Evolutionary conservation across 1,140 invertebrate species (phyloP).

Genomic region (Pseudomyrmex cubaensis): DNA sequence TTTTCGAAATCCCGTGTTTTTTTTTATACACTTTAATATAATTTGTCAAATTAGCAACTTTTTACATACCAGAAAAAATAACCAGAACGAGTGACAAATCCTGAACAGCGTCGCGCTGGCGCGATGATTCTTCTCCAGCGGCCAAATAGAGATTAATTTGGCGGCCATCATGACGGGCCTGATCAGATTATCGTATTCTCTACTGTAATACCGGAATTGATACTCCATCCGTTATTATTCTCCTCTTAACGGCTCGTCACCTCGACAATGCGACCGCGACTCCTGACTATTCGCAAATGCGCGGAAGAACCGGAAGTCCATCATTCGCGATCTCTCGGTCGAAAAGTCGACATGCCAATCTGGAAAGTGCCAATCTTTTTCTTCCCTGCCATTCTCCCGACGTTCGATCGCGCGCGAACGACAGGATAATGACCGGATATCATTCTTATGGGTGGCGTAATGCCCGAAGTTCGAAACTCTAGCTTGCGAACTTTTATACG

Average conservation of each 20-base stretch:
- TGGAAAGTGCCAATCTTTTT: conserved; percentile 39
- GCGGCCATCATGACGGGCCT: conserved; percentile 58
- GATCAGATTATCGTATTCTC: conserved; percentile 72
- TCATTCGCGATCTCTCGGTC: not conserved
- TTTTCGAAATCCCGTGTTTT: too few species aligned
- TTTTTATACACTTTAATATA: too few species aligned
- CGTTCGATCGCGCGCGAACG: conserved; percentile 19
- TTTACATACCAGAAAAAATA: conserved; percentile 55
- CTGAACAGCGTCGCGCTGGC: not conserved
- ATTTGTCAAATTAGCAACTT: not conserved
- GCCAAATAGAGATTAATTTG: conserved; percentile 71
- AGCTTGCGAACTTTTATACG: conserved; percentile 23
- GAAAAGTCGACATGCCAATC: not conserved
- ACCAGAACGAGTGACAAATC: conserved; percentile 38
- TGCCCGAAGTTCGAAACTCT: conserved; percentile 32
- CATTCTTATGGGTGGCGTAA: conserved; percentile 37
- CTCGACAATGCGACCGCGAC: conserved; percentile 19
- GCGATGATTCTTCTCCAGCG: conserved; percentile 42
- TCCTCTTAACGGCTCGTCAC: not conserved
- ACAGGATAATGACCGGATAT: conserved; percentile 42
- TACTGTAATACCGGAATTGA: not conserved
- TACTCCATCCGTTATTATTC: conserved; percentile 19
- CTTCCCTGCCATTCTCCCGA: not conserved
- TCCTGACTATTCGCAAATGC: conserved; percentile 22
- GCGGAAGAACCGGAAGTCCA: conserved; percentile 38